Evolutionary conservation across 2,888 invertebrate species (phyloP).

Genomic region (Mythimna albipuncta): DNA sequence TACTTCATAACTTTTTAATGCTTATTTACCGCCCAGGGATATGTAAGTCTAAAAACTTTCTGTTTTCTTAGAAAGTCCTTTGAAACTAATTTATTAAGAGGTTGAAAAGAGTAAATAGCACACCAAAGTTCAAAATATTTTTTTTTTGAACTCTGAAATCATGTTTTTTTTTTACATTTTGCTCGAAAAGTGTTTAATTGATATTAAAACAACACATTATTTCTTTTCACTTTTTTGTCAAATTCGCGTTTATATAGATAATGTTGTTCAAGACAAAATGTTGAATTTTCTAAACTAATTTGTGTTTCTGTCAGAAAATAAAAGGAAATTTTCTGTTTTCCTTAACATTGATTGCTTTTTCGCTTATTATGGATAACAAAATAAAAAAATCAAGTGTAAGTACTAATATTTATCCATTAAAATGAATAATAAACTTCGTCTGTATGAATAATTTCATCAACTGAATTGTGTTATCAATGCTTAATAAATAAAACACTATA

Average conservation of each 20-base stretch:
- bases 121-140: not conserved
- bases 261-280: too few relatives aligned
- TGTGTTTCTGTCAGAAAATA: too few relatives aligned
- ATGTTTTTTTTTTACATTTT: too few relatives aligned
- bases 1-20: not conserved
- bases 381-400: too few relatives aligned
- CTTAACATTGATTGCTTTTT: too few relatives aligned
- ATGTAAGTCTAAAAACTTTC: conserved; percentile 1
- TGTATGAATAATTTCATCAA: conserved; percentile 1
- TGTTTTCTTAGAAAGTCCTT: not conserved
- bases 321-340: too few relatives aligned
- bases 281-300: too few relatives aligned
- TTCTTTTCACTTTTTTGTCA: too few relatives aligned
- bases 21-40: not conserved
- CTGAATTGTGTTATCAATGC: not conserved
- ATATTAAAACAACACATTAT: too few relatives aligned
- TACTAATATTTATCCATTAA: not conserved
- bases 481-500: conserved; percentile 8
- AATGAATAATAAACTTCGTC: not conserved
- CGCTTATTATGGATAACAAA: not conserved
- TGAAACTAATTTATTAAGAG: not conserved
- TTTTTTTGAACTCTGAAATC: too few relatives aligned
- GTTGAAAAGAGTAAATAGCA: not conserved
- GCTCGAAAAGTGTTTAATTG: too few relatives aligned
- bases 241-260: too few relatives aligned